Base-by-base conservation (phyloP, 2,113 vertebrate species). In the Boulengerochromis microlepis region DNA sequence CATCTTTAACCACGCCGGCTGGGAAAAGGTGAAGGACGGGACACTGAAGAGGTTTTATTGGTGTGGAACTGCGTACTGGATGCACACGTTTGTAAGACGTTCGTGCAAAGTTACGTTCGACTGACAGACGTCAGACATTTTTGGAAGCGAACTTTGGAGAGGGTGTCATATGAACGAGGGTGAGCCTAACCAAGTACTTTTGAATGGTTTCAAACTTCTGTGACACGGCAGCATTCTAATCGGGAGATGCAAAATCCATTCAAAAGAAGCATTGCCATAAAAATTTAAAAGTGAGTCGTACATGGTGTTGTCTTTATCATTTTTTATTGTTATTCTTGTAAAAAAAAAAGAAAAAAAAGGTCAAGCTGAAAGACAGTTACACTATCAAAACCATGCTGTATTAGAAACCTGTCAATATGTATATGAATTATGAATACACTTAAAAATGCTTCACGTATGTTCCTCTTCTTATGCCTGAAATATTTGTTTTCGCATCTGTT, bases 381-480 rank as follows among this genome's bases (percentile, higher is more conserved):
- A 95, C 93, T 95, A 95, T 96, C 91, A 94, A 91, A 96, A 94
- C 91, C 95, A 95, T 95, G 95, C 96, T 96, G 96, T 96, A 96
- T 95, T 95, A 96, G 94, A 96, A 94, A 95, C 89, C 90, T 97
- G 96, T 97, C 95, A 90, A 96, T 96, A 96, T 97, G 96, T 96
- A 96, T 96, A 96, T 96, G 96, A 96, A 96, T 95, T 96, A 96
- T 96, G 94, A 97, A 97, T 97, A 97, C 96, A 96, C 95, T 93
- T 94, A 88, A 95, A 92, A 96, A 92, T 89, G 89, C 91, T 90
- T 91, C 90, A 95, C 90, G n/a, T 80, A 81, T 45, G 61, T 85
- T 86, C 85, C 82, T 88, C 80, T 82, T 78, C 61, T 93, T 94
- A 50, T 90, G 89, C 91, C 59, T 69, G 5, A 35, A 40, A 53